A percentile compares a stretch with the other conserved stretches of the same genome.
phyloP scores from a whole-genome alignment of 2,888 invertebrate genomes.

The Morpho achilles region DNA sequence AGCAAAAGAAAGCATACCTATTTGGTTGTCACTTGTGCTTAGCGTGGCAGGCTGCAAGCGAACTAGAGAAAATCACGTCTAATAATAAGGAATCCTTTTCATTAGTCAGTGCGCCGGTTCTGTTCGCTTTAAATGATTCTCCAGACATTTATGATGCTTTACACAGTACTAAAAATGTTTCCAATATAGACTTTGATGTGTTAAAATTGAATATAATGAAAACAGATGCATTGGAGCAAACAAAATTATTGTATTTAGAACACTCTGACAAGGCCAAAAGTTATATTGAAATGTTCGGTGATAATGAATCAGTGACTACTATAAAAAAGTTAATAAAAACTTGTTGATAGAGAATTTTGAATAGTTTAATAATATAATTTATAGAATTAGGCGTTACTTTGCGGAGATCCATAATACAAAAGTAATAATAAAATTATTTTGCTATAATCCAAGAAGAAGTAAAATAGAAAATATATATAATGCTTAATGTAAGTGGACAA shows the following conservation, averaged over 20 bases:
- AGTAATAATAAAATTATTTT: too few species aligned
- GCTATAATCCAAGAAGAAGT: too few species aligned
- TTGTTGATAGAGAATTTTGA: background rate
- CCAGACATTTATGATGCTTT: constrained; percentile 79
- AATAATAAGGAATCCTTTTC: constrained; percentile 81
- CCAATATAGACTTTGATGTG: constrained; percentile 80
- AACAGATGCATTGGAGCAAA: constrained; percentile 58
- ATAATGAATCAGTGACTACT: constrained; percentile 55
- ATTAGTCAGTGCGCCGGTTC: constrained; percentile 89
- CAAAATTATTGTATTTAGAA: constrained; percentile 48
- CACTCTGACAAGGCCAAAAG: constrained; percentile 53
- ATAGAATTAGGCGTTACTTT: too few species aligned
- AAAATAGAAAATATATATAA: too few species aligned
- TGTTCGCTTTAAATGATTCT: constrained; percentile 88
- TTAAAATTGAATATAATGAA: constrained; percentile 57
- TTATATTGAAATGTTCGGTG: constrained; percentile 55
- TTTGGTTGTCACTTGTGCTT: constrained; percentile 90
- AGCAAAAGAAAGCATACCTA: constrained; percentile 86
- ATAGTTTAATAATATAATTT: too few species aligned
- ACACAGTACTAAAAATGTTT: constrained; percentile 79
- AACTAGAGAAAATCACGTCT: constrained; percentile 65
- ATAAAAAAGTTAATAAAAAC: constrained; percentile 62
- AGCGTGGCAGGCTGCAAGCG: constrained; percentile 86
- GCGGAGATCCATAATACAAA: too few species aligned
- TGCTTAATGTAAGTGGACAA: too few species aligned